These are phyloP conservation scores for Cyprinella venusta DNA, from an alignment of 2,797 vertebrate genomes.

Conservation along the genomic window DNA sequence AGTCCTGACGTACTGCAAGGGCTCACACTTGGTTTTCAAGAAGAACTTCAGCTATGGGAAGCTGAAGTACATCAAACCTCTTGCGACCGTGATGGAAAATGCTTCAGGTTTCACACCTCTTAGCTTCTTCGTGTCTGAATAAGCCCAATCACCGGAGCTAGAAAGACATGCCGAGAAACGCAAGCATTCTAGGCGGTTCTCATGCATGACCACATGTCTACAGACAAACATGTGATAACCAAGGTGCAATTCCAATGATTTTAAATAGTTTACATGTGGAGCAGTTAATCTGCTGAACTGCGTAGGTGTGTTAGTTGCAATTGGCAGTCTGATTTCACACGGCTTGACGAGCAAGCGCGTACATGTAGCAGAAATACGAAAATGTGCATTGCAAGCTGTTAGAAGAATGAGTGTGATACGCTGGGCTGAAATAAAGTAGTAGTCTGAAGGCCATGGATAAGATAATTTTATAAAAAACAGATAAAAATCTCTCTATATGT, in stretches of 20 bases:
- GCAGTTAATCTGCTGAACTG: neutral
- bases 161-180: neutral
- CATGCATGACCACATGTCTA: neutral
- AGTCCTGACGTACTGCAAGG: neutral
- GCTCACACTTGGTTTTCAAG: slow-evolving; percentile 46
- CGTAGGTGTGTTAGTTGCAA: slow-evolving; percentile 12
- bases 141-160: neutral
- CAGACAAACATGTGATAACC: neutral
- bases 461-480: slow-evolving; percentile 4
- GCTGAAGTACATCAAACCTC: neutral
- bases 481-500: slow-evolving; percentile 18
- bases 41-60: slow-evolving; percentile 21
- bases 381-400: slow-evolving; percentile 7
- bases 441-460: neutral
- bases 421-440: neutral
- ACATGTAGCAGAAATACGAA: neutral
- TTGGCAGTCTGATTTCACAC: neutral
- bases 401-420: neutral
- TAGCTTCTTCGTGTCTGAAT: neutral
- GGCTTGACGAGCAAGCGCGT: neutral
- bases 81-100: neutral
- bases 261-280: neutral
- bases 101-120: slow-evolving; percentile 20
- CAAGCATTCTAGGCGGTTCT: neutral
- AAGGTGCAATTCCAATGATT: neutral